These are phyloP conservation scores for Trematocara unimaculatum DNA, from an alignment of 2,113 vertebrate genomes.

Conservation along the genomic window DNA sequence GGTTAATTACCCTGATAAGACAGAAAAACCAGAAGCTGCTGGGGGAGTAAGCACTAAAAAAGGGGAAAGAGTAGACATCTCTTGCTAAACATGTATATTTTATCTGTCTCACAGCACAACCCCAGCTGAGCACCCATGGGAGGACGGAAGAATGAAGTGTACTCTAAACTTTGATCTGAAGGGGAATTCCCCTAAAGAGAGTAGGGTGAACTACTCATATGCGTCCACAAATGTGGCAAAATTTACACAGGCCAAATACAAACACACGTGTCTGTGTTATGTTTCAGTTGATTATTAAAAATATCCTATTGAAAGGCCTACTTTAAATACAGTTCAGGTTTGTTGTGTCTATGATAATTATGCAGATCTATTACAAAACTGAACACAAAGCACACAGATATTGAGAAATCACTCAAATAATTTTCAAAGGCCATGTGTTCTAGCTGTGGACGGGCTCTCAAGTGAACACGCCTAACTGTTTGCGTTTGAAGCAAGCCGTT, in stretches of 20 bases:
- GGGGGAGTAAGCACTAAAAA: not conserved
- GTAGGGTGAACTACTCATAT: not conserved
- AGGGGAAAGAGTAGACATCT: not conserved
- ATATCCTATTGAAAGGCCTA: not conserved
- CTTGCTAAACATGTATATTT: not conserved
- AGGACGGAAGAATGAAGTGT: not conserved
- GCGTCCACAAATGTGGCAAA: fast-evolving
- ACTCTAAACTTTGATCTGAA: not conserved
- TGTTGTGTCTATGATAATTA: not conserved
- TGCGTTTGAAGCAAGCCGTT: not conserved
- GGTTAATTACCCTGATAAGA: constrained; percentile 6
- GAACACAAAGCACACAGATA: not conserved
- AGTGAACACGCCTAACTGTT: not conserved
- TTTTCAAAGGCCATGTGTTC: not conserved
- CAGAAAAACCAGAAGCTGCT: not conserved
- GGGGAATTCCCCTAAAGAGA: not conserved
- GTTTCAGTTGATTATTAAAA: not conserved
- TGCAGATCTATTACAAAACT: not conserved
- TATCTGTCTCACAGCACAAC: not conserved
- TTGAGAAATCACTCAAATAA: not conserved
- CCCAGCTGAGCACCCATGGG: not conserved
- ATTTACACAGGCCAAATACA: not conserved
- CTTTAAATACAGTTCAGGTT: not conserved
- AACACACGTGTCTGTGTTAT: not conserved
- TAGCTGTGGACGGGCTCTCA: not conserved